Conservation (phyloP, 2,113 vertebrate genomes). For the Turdus rufiventris region DNA sequence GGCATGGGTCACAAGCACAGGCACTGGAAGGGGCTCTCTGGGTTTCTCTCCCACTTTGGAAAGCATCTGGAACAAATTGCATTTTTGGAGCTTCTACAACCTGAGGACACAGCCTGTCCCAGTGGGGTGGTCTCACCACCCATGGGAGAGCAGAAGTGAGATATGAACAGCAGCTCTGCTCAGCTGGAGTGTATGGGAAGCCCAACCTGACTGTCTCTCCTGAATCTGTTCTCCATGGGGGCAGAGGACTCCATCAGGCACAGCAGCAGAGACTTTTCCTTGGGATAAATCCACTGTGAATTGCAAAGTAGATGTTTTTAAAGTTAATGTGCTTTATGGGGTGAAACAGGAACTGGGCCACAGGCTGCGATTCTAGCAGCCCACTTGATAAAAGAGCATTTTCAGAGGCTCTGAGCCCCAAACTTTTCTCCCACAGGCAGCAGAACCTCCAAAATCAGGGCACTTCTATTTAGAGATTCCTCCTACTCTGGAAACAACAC, state of each 20-base stretch:
- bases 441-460: not conserved
- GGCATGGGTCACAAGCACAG: not conserved
- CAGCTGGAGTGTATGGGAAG: not conserved
- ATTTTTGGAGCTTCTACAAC: not conserved
- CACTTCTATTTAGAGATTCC: not conserved
- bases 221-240: not conserved
- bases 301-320: not conserved
- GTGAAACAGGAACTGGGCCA: not conserved
- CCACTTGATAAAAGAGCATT: not conserved
- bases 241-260: not conserved
- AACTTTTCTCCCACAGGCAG: not conserved
- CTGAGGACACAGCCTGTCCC: not conserved
- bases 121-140: not conserved
- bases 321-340: accelerated
- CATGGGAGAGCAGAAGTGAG: accelerated
- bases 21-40: not conserved
- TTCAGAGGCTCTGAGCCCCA: not conserved
- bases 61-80: not conserved
- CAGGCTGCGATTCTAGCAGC: not conserved
- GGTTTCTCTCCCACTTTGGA: not conserved
- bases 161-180: not conserved
- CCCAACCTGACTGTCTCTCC: not conserved
- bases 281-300: not conserved
- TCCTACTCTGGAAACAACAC: not conserved
- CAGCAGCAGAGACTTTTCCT: not conserved